Base-by-base conservation (phyloP, 2,888 invertebrate species). In the Pasiphila rectangulata region DNA sequence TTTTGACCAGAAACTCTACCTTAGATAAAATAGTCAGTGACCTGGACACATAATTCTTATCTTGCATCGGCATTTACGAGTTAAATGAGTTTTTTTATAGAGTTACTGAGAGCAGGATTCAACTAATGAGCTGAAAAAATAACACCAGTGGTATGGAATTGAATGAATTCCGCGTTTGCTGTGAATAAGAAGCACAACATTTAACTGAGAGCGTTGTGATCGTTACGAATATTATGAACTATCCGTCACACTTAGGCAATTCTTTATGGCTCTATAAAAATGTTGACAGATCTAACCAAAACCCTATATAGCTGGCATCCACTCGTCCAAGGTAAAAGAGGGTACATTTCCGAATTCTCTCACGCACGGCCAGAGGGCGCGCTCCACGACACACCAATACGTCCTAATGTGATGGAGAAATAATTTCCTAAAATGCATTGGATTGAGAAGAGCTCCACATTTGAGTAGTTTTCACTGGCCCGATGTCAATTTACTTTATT, bases 361-460 rank as follows among this genome's bases (percentile, higher is more conserved):
- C 78, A 84, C 83, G 83, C 84, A 79, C 78, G 73, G 75, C 45
- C 75, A 76, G 75, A 83, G 76, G 75, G 75, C 76, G 75, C 82
- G 83, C 77, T 83, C 75, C 69, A 70, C 63, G 66, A 79, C 72
- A 69, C 82, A 75, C 79, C 79, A 83, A 83, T 84, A 79, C 77
- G 59, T 56, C 57, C 67, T 81, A 81, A 83, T 83, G 78, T 78
- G 79, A 79, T 82, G 79, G 77, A 72, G 79, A 81, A 81, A 83
- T 83, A 80, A 83, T 83, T 83, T 81, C 71, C 80, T 75, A 79
- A 83, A 83, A 84, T 83, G 84, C 82, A 83, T 63, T 75, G 79
- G 75, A 75, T 80, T 79, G 81, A 76, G 78, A 75, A 59, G 67
- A 70, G 64, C 61, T 50, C 56, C 56, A 64, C 66, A 77, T 81